These are phyloP conservation scores for Drosophila rubida DNA, from an alignment of 2,888 invertebrate genomes.

Conservation along the genomic window DNA sequence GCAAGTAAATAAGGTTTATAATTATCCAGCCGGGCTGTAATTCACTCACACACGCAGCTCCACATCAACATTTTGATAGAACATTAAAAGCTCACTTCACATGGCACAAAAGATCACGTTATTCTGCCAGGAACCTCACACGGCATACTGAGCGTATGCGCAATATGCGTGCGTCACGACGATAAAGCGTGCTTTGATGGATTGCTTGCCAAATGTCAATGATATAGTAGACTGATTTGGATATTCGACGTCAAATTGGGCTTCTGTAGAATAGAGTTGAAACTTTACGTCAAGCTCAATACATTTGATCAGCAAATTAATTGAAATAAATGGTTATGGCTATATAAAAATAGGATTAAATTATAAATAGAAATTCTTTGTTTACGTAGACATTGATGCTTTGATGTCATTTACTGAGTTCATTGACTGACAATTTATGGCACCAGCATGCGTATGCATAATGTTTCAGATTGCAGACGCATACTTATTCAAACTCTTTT, in stretches of 20 bases:
- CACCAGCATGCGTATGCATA: not conserved
- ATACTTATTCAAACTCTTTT: slow-evolving; percentile 18
- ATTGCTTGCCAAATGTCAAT: not conserved
- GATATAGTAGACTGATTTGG: not conserved
- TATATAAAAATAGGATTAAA: too few relatives aligned
- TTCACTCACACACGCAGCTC: slow-evolving; percentile 48
- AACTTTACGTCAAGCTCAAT: too few relatives aligned
- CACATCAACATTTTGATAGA: slow-evolving; percentile 11
- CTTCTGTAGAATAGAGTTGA: too few relatives aligned
- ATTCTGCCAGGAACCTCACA: not conserved
- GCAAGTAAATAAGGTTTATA: slow-evolving; percentile 71
- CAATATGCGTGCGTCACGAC: slow-evolving; percentile 20
- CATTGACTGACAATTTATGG: not conserved
- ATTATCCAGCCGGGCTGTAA: slow-evolving; percentile 65
- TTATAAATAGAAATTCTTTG: too few relatives aligned
- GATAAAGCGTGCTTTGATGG: slow-evolving; percentile 4
- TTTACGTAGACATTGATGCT: too few relatives aligned
- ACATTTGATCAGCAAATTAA: not conserved
- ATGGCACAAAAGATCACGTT: slow-evolving; percentile 22
- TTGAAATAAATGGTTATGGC: not conserved
- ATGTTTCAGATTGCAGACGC: not conserved
- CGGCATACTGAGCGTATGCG: slow-evolving; percentile 38
- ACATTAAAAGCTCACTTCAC: slow-evolving; percentile 23
- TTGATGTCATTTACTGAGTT: not conserved
- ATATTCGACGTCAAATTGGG: not conserved